Evolutionary conservation across 2,797 vertebrate genomes (phyloP).

Genomic region (Chelidonichthys spinosus): DNA sequence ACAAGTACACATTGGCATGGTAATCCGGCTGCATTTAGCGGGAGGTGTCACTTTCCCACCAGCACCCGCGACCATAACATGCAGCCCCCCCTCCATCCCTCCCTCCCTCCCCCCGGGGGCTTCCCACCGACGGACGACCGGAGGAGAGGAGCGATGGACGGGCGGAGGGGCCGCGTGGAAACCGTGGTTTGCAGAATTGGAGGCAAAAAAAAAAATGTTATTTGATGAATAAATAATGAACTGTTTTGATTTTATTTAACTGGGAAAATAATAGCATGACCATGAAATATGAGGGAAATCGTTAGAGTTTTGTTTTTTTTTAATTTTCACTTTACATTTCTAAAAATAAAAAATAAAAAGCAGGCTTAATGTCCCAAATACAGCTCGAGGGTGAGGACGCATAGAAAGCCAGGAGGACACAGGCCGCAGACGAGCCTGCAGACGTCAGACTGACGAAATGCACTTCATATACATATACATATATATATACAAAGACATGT

Average conservation of each 20-base stretch:
- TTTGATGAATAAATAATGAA: too few species aligned
- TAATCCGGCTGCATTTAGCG: slow-evolving; percentile 80
- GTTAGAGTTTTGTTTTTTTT: not conserved
- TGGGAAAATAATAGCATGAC: not conserved
- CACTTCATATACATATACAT: not conserved
- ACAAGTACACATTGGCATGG: slow-evolving; percentile 82
- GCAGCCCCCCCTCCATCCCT: slow-evolving; percentile 20
- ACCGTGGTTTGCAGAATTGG: not conserved
- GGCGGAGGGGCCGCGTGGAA: not conserved
- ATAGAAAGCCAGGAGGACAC: not conserved
- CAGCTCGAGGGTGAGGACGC: too few species aligned
- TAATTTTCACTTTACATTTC: not conserved
- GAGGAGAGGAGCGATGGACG: slow-evolving; percentile 3
- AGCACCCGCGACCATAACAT: slow-evolving; percentile 21
- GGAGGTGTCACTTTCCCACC: slow-evolving; percentile 84
- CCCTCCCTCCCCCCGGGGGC: slow-evolving; percentile 7
- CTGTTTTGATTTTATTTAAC: not conserved
- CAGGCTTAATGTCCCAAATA: not conserved
- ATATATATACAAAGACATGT: not conserved
- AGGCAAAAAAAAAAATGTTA: not conserved
- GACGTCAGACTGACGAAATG: not conserved
- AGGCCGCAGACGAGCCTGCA: not conserved
- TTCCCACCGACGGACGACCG: slow-evolving; percentile 24
- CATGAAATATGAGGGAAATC: slow-evolving; percentile 6
- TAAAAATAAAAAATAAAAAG: not conserved